phyloP scores from a whole-genome alignment of 2,888 invertebrate genomes.

The Dichetophora obliterata region DNA sequence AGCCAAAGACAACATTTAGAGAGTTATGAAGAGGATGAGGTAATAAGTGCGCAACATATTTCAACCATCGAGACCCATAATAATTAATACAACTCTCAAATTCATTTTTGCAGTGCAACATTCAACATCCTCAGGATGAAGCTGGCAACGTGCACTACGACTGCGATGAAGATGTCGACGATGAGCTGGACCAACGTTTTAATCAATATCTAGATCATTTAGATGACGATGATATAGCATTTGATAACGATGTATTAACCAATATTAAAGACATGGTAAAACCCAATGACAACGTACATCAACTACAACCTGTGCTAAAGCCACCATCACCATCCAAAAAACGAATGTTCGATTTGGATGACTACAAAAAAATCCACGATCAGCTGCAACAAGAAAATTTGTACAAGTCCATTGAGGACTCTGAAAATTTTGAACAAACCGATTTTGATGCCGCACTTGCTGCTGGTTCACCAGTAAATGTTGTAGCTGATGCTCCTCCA shows the following conservation, averaged over 20 bases:
- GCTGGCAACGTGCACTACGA: background rate
- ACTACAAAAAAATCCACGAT: conserved; percentile 54
- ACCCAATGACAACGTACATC: background rate
- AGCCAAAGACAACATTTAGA: background rate
- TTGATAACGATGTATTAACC: conserved; percentile 9
- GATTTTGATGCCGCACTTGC: conserved; percentile 47
- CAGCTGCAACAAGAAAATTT: conserved; percentile 66
- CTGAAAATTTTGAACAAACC: conserved; percentile 38
- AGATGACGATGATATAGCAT: background rate
- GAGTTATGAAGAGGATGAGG: background rate
- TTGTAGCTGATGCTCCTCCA: conserved; percentile 25
- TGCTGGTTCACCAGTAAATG: conserved; percentile 41
- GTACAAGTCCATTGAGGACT: conserved; percentile 50
- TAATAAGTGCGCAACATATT: background rate
- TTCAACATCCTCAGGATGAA: background rate
- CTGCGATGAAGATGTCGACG: conserved; percentile 13
- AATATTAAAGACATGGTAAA: background rate
- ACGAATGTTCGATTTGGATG: conserved; percentile 52
- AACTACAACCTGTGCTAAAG: conserved; percentile 15
- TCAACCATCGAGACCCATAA: background rate
- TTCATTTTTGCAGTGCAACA: background rate
- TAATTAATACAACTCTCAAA: background rate
- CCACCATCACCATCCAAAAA: conserved; percentile 45
- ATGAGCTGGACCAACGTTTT: conserved; percentile 56
- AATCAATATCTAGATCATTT: conserved; percentile 33